Base-by-base conservation (phyloP, 2,888 invertebrate genomes). In the Drosophila paucipuncta region DNA sequence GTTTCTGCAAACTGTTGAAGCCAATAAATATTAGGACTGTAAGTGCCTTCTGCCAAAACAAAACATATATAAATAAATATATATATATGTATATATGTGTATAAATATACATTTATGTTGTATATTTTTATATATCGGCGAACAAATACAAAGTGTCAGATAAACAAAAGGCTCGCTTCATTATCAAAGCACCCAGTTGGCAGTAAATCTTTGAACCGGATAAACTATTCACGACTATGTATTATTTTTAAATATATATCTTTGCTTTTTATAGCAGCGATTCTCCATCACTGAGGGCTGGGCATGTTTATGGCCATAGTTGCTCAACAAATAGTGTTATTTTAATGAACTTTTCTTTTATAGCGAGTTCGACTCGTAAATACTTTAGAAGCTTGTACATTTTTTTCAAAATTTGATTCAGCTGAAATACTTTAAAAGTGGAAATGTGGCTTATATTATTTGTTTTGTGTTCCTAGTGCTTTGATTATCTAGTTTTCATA, bases 121-220 rank as follows among this genome's bases (percentile, higher is more conserved):
- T 37, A 33, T 35, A 54, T 16, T 28, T 28, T 11, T 28, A 33
- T 5, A 35, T 22, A 16, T 35, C 22, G 16, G 22, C 52, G 68
- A 50, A 54, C 43, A 61, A 66, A 41, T 59, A 49, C 16, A 39
- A 33, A 31, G 50, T 68, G 54, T 13, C 31, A 49, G 9, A 70
- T 76, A 80, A 85, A 82, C 68, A 85, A 68, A 62, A 16, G 25
- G 49, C n/a, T 39, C 53, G n/a, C 9, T 22, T 22, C 50, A 53
- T 47, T 82, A 63, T 50, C 50, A 66, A 73, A 66, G 58, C 60
- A 71, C 31, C 61, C 71, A 61, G 60, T 53, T 47, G 60, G 68
- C 54, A 55, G 41, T 80, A 85, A 80, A 83, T 82, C 73, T 70
- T 49, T 7, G 10, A 33, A 37, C 22, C 61, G 39, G 49, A 52